Base-by-base conservation (phyloP, 2,113 vertebrate species). In the Orycteropus afer region DNA sequence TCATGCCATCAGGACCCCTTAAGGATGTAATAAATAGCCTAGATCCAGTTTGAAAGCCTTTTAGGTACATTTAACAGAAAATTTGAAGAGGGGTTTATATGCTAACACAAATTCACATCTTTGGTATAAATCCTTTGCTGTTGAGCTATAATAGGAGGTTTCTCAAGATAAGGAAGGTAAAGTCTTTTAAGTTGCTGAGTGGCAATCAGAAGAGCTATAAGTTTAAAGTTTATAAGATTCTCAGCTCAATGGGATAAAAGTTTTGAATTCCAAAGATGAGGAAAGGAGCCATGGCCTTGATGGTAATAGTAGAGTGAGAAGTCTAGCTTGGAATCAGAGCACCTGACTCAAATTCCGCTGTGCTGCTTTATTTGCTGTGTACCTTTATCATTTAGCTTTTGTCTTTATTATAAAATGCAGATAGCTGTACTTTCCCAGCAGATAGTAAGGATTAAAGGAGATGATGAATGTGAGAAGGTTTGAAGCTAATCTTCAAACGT, bases 21-120 rank as follows among this genome's bases (percentile, higher is more conserved):
- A 71, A 40, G 17, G 40, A 45, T 45, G 8, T 4, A 34, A 42
- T 34, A 42, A 77, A 49, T 53, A 59, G 5, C 42, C n/a, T 73
- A 57, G n/a, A 45, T 89, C 55, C 27, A 79, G 7, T 93, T 47
- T 95, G 73, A 76, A 95, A 93, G 81, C 23, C 34, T 80, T 89
- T 65, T 83, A 90, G 83, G 5, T 87, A 53, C n/a, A 25, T 55
- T 77, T 78, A 95, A 61, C 49, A 92, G 77, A 74, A 92, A 89
- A 23, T 89, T 91, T 7, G n/a, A 53, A 79, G 82, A 11, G 29
- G 11, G 20, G 23, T 89, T 59, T 90, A 29, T 71, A 27, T 88
- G 42, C 32, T 69, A 34, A 85, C 45, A 71, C 40, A 76, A 3
- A 4, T 7, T 7, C 25, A 27, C 23, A 61, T 7, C 25, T 61